phyloP scores from a whole-genome alignment of 2,888 invertebrate genomes.

The Acleris sparsana region DNA sequence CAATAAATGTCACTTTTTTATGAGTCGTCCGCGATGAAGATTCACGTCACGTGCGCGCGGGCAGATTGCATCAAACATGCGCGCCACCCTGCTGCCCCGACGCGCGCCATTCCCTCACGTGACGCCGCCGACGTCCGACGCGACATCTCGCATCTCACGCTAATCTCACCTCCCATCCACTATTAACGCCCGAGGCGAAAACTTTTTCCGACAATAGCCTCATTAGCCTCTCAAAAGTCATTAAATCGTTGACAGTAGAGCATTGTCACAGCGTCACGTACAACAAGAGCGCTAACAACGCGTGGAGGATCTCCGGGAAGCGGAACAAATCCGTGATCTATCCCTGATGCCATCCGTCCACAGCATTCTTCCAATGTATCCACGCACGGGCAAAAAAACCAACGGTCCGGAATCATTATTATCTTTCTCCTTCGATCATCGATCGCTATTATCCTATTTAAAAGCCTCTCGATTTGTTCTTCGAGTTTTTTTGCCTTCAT shows the following conservation, averaged over 20 bases:
- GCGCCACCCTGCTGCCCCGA: slow-evolving; percentile 66
- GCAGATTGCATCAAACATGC: slow-evolving; percentile 74
- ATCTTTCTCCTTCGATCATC: slow-evolving; percentile 81
- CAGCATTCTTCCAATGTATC: slow-evolving; percentile 66
- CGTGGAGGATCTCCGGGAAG: slow-evolving; percentile 79
- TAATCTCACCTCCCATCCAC: slow-evolving; percentile 67
- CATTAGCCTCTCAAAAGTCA: slow-evolving; percentile 77
- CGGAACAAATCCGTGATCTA: slow-evolving; percentile 77
- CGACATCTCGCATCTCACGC: slow-evolving; percentile 49
- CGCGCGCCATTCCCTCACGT: slow-evolving; percentile 72
- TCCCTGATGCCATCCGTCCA: slow-evolving; percentile 69
- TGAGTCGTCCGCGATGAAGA: slow-evolving; percentile 67
- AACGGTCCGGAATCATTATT: slow-evolving; percentile 78
- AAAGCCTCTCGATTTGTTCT: slow-evolving; percentile 83
- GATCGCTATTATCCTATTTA: slow-evolving; percentile 83
- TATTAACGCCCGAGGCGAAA: slow-evolving; percentile 64
- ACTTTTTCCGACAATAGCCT: slow-evolving; percentile 71
- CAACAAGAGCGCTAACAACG: slow-evolving; percentile 79
- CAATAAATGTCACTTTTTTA: slow-evolving; percentile 83
- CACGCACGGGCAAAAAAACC: slow-evolving; percentile 68
- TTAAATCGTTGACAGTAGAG: slow-evolving; percentile 68
- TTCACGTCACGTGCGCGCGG: slow-evolving; percentile 78
- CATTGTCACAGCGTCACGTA: slow-evolving; percentile 73
- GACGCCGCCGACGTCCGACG: slow-evolving; percentile 50
- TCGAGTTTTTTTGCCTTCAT: slow-evolving; percentile 63